These are phyloP conservation scores for Sinodicranocentrus sp. DNA, from an alignment of 2,888 invertebrate genomes.

Conservation along the genomic window DNA sequence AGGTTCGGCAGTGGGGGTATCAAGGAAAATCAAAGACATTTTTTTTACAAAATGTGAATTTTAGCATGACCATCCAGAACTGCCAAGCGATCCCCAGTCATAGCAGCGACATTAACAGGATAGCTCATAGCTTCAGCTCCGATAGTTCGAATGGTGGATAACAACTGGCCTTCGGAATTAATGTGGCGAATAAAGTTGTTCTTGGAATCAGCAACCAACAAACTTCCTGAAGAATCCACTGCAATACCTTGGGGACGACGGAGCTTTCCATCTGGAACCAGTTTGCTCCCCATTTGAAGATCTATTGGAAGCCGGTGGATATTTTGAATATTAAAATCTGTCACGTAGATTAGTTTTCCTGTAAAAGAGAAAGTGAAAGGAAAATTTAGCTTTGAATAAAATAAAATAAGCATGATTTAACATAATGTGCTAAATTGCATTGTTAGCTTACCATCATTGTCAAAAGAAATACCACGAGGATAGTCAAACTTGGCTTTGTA, in stretches of 20 bases:
- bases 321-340: conserved; percentile 55
- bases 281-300: background rate
- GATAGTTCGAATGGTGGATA: conserved; percentile 16
- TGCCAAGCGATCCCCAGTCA: background rate
- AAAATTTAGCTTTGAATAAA: too few relatives aligned
- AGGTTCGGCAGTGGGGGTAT: too few relatives aligned
- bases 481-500: conserved; percentile 59
- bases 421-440: too few relatives aligned
- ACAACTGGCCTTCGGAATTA: conserved; percentile 1
- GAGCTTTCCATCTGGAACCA: conserved; percentile 30
- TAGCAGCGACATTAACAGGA: background rate
- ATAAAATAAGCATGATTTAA: too few relatives aligned
- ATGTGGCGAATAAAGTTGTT: conserved; percentile 59
- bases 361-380: too few relatives aligned
- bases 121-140: background rate
- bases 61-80: background rate
- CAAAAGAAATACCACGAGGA: conserved; percentile 63
- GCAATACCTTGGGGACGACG: conserved; percentile 60
- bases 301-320: conserved; percentile 8
- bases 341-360: conserved; percentile 36
- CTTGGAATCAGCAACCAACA: conserved; percentile 53
- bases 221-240: conserved; percentile 39
- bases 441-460: background rate
- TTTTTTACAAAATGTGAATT: background rate
- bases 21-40: too few relatives aligned